Base-by-base conservation (phyloP, 1,140 invertebrate species). In the Lineus longissimus region DNA sequence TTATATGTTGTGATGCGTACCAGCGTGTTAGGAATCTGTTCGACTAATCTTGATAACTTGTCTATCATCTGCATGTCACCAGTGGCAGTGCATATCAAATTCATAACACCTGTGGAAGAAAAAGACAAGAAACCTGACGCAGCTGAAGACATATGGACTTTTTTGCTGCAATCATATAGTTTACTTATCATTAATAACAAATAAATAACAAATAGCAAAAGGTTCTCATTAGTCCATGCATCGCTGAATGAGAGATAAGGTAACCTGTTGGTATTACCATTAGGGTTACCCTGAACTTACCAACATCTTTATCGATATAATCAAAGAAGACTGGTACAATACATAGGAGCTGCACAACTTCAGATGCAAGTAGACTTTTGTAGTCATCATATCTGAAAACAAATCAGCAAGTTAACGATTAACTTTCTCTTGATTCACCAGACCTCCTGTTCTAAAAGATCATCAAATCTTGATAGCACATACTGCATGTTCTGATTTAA, bases 321-420 rank as follows among this genome's bases (percentile, higher is more conserved):
- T 73, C 71, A 68, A 76, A 76, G 67, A 79, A 79, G 29, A 69
- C 66, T 22, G 76, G 73, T 7, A 78, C 73, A 55, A 76, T 72
- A 68, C 75, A 74, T 63, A 81, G 63, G 9, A 81, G 61, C 61
- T 78, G 76, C 7, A 76, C 74, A 51, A 78, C 67, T 63, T 81
- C 77, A 54, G 76, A 71, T 9, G 79, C 76, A 51, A 81, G 66
- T n/a, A 81, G 63, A 67, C 72, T 73, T 59, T 72, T 74, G 69
- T 77, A 79, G 56, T 78, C 73, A 45, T 68, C 59, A 43, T 74
- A 73, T n/a, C 74, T 76, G 64, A n/a, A 72, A 71, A n/a, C n/a
- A n/a, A n/a, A n/a, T n/a, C n/a, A n/a, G n/a, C n/a, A n/a, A 23
- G n/a, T n/a, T n/a, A n/a, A n/a, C n/a, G n/a, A 23, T 47, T 11